Percentiles rank a stretch among this genome's conserved stretches.
Evolutionary conservation across 35 echinoderm and acorn worm genomes (phyloP).

Genomic region (Anneissia japonica): DNA sequence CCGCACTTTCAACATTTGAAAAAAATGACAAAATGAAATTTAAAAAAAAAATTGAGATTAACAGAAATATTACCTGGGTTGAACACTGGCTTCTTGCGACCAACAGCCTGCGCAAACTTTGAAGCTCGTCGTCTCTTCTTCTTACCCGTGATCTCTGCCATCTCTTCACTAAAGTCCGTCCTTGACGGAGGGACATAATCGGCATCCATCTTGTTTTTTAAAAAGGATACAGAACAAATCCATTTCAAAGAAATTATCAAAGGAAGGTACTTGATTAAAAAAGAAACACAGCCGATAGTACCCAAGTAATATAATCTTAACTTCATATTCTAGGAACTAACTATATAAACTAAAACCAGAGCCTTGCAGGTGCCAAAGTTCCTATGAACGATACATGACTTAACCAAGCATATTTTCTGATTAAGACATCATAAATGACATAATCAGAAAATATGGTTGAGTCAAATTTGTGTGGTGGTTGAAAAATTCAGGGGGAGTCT

Average conservation of each 20-base stretch:
- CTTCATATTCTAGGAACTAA: background rate
- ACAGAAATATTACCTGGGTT: conserved; percentile 54
- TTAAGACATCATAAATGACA: no score
- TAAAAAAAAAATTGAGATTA: background rate
- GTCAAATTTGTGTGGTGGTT: no score
- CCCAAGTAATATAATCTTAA: background rate
- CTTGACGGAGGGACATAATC: conserved; percentile 43
- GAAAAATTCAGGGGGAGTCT: no score
- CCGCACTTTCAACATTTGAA: no score
- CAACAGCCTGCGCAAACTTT: conserved; percentile 60
- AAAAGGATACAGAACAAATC: background rate
- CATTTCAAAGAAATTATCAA: background rate
- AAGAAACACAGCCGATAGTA: background rate
- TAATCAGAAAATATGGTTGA: no score
- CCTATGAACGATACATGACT: no score
- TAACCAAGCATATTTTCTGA: no score
- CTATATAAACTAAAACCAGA: background rate
- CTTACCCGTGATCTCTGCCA: conserved; percentile 28
- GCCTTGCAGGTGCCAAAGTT: background rate
- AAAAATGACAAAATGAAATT: no score
- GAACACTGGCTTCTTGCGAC: conserved; percentile 74
- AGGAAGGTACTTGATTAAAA: background rate
- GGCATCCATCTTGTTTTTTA: conserved; percentile 77
- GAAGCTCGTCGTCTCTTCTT: conserved; percentile 75
- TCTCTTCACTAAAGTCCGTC: conserved; percentile 9